Conservation (phyloP, 1,140 invertebrate genomes). For the Dysdera silvatica region DNA sequence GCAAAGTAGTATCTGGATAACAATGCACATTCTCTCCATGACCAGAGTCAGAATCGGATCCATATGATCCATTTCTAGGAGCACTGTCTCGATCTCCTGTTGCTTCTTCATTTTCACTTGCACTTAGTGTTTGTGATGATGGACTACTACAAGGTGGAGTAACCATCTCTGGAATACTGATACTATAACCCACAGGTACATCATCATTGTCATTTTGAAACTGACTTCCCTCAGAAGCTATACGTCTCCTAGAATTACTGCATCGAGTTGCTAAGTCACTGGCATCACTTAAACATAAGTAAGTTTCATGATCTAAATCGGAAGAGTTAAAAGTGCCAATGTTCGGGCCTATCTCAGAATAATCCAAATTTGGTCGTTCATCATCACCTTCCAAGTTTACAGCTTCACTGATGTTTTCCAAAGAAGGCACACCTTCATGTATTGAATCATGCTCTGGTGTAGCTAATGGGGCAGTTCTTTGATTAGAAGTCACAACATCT, state of each 20-base stretch:
- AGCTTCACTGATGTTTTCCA: constrained; percentile 36
- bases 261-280: constrained; percentile 12
- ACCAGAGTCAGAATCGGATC: constrained; percentile 21
- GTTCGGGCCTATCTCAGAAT: constrained; percentile 3
- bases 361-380: constrained; percentile 7
- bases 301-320: constrained; percentile 23
- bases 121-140: constrained; percentile 28
- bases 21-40: constrained; percentile 17
- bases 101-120: constrained; percentile 25
- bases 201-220: constrained; percentile 11
- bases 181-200: constrained; percentile 20
- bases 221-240: neutral
- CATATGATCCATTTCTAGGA: constrained; percentile 6
- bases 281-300: constrained; percentile 20
- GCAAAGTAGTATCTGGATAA: constrained; percentile 4
- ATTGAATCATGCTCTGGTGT: constrained; percentile 55
- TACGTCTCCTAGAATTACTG: constrained; percentile 8
- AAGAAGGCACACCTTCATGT: constrained; percentile 46
- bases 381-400: constrained; percentile 17
- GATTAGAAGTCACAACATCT: constrained; percentile 26
- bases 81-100: constrained; percentile 6
- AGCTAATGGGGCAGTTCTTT: constrained; percentile 49
- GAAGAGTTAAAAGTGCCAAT: neutral
- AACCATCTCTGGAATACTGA: constrained; percentile 10
- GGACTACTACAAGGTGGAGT: constrained; percentile 24